These are phyloP conservation scores for Argynnis bischoffii DNA, from an alignment of 2,888 invertebrate genomes.

Conservation along the genomic window DNA sequence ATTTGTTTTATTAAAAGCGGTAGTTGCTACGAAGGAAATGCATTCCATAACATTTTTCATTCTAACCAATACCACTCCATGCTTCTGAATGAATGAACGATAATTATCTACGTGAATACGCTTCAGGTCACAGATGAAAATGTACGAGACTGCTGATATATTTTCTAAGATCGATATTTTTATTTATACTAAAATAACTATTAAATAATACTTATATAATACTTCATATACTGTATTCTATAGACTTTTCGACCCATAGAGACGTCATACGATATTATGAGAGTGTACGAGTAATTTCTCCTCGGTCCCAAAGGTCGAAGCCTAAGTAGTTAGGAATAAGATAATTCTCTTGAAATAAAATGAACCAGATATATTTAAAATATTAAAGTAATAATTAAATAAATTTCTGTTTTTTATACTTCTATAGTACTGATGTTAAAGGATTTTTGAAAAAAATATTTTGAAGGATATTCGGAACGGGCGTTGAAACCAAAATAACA, in stretches of 20 bases:
- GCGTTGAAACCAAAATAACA: too few relatives aligned
- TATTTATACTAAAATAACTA: too few relatives aligned
- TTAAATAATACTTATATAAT: too few relatives aligned
- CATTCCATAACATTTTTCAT: not conserved
- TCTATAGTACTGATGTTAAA: too few relatives aligned
- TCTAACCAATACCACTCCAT: not conserved
- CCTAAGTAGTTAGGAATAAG: not conserved
- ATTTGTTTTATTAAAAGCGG: not conserved
- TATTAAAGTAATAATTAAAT: not conserved
- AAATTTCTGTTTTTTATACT: too few relatives aligned
- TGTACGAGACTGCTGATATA: not conserved
- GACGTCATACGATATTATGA: not conserved
- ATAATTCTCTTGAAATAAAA: not conserved
- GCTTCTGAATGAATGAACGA: constrained; percentile 16
- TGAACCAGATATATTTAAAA: not conserved
- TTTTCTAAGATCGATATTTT: too few relatives aligned
- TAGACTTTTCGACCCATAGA: too few relatives aligned
- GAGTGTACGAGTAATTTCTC: not conserved
- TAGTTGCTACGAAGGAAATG: not conserved
- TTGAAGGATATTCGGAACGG: too few relatives aligned
- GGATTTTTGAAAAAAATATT: too few relatives aligned
- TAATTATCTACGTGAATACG: constrained; percentile 1
- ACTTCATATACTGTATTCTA: too few relatives aligned
- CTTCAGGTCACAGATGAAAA: not conserved
- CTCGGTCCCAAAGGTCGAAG: not conserved